Base-by-base conservation (phyloP, 2,113 vertebrate genomes). In the Mustela lutreola region DNA sequence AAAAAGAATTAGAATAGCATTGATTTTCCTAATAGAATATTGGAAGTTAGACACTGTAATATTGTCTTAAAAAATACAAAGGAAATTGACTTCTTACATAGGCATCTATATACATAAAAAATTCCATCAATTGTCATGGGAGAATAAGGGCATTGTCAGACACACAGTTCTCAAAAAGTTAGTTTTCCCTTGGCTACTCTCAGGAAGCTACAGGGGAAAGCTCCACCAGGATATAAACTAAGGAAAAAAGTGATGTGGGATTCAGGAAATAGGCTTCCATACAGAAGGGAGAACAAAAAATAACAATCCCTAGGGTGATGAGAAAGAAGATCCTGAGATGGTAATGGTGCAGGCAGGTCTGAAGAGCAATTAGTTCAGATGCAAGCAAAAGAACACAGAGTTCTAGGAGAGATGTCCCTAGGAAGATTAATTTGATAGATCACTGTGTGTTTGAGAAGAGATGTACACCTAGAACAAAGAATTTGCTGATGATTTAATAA, bases 51-150 rank as follows among this genome's bases (percentile, higher is more conserved):
- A 76, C 31, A 78, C 16, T 19, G 18, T 24, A 85, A 89, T 36
- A 31, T 7, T 81, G 58, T 15, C 75, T 83, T 94, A 2, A 42
- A 85, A 92, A 75, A 60, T 75, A 11, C 24, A 22, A 86, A 10
- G 24, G n/a, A 58, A 80, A 53, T 70, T 91, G 21, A 63, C 80
- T 88, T 93, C 62, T 96, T 39, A 42, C 4, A 9, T 8, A 56
- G 71, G 91, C 73, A 8, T 87, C 62, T 87, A 60, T 62, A n/a
- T 63, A 81, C 56, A 63, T 81, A 73, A 87, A 92, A 92, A 87
- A 36, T 36, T 85, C 33, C 56, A 60, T 89, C 45, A 75, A 12
- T 53, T 58, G 21, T 81, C 22, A 71, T 19, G 12, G 28, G 56
- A 81, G 50, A 89, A 81, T 28, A 65, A 60, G 90, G 67, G 22